phyloP scores from a whole-genome alignment of 2,888 invertebrate genomes.

The Daptonema setosum region DNA sequence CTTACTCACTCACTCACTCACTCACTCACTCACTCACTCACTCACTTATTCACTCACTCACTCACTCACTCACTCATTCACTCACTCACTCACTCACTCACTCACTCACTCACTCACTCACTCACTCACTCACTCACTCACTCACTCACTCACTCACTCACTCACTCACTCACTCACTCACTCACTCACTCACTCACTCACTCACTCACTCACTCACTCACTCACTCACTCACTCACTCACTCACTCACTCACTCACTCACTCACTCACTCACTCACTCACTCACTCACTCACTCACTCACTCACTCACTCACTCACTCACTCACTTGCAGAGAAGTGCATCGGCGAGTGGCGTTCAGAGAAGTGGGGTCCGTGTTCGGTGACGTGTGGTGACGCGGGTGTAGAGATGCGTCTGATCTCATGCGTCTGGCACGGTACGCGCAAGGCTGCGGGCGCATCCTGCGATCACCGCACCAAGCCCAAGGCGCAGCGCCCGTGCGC shows the following conservation, averaged over 20 bases:
- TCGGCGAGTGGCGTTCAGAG: constrained; percentile 63
- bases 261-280: neutral
- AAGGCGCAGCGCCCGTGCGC: neutral
- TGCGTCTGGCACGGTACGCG: constrained; percentile 73
- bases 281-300: neutral
- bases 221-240: neutral
- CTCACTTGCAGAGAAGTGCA: constrained; percentile 1
- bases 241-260: neutral
- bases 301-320: neutral
- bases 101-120: neutral
- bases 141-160: neutral
- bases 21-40: neutral
- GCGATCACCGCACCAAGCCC: constrained; percentile 27
- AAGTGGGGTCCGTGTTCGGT: constrained; percentile 75
- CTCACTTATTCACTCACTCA: neutral
- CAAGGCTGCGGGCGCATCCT: constrained; percentile 61
- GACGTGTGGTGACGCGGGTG: constrained; percentile 53
- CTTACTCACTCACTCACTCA: neutral
- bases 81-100: neutral
- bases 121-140: neutral
- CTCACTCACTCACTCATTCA: neutral
- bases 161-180: neutral
- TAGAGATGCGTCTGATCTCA: constrained; percentile 60
- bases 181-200: neutral
- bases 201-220: neutral